A percentile compares a stretch with the other conserved stretches of the same genome.
phyloP scores from a whole-genome alignment of 2,888 invertebrate species.

The Lypha dubia region DNA sequence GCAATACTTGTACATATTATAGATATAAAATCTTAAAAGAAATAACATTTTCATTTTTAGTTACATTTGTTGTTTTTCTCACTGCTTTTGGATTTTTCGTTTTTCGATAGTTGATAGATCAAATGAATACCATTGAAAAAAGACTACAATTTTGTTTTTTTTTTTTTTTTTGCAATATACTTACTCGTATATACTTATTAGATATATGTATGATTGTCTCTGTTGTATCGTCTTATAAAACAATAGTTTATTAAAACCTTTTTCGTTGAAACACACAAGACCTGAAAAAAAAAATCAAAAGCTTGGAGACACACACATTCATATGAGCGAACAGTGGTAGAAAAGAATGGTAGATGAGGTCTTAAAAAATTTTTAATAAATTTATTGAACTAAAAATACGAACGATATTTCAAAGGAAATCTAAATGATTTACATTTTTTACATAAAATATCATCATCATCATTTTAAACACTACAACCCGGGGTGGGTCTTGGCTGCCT shows the following conservation, averaged over 20 bases:
- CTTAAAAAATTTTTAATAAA: neutral
- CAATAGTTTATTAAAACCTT: slow-evolving; percentile 64
- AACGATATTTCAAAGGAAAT: no score
- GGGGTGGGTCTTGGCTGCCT: no score
- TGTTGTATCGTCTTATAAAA: slow-evolving; percentile 53
- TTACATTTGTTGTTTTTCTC: neutral
- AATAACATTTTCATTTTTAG: slow-evolving; percentile 64
- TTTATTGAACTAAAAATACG: no score
- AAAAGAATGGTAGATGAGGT: neutral
- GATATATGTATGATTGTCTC: neutral
- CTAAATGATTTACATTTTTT: no score
- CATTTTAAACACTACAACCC: no score
- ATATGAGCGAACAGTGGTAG: slow-evolving; percentile 16
- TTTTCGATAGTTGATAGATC: slow-evolving; percentile 8
- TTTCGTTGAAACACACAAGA: slow-evolving; percentile 36
- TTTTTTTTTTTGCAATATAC: no score
- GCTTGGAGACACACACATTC: neutral
- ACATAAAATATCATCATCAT: no score
- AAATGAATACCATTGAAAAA: slow-evolving; percentile 16
- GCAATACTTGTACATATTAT: slow-evolving; percentile 48
- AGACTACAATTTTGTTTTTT: slow-evolving; percentile 14
- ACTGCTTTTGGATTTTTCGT: neutral
- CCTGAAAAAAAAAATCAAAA: neutral
- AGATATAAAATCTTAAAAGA: slow-evolving; percentile 57
- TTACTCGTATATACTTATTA: slow-evolving; percentile 1